Base-by-base conservation (phyloP, 2,888 invertebrate genomes). In the Metopia argyrocephala region DNA sequence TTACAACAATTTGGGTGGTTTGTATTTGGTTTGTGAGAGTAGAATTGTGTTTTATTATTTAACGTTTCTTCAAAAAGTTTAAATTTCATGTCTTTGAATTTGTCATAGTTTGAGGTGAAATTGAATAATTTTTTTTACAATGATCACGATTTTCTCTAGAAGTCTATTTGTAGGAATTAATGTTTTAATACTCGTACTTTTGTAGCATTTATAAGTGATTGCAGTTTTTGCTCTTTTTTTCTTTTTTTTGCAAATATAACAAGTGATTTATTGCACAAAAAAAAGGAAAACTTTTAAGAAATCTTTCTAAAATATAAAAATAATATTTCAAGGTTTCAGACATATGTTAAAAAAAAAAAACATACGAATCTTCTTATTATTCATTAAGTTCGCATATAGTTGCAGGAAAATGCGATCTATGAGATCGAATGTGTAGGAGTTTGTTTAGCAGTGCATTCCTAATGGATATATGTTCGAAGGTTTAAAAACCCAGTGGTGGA, bases 71-170 rank as follows among this genome's bases (percentile, higher is more conserved):
- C 62, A 61, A n/a, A n/a, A n/a, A n/a, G 52, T 62, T 69, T 79
- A 57, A 64, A 71, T 61, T 76, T 66, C 56, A 50, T 66, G 62
- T 46, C 50, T 23, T 65, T 27, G 48, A 69, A 65, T 62, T 59
- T 25, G 23, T 38, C 75, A 56, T 25, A 66, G 65, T 45, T 48
- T 48, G 70, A 76, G 28, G 38, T 62, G 56, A 23, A 79, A 65
- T 79, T 75, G 70, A 64, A 75, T 54, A 69, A 65, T 48, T 54
- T 62, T 52, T 59, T 20, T 70, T 31, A 73, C 59, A 74, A 62
- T 48, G 46, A 75, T 75, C 70, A 71, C 61, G 70, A 76, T 76
- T n/a, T n/a, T n/a, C 54, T 38, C 21, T 70, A 20, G 20, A 5
- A 18, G 48, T 25, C 27, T 15, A 15, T 56, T n/a, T 27, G 5